These are phyloP conservation scores for Acinonyx jubatus DNA, from an alignment of 2,113 vertebrate species.

Conservation along the genomic window DNA sequence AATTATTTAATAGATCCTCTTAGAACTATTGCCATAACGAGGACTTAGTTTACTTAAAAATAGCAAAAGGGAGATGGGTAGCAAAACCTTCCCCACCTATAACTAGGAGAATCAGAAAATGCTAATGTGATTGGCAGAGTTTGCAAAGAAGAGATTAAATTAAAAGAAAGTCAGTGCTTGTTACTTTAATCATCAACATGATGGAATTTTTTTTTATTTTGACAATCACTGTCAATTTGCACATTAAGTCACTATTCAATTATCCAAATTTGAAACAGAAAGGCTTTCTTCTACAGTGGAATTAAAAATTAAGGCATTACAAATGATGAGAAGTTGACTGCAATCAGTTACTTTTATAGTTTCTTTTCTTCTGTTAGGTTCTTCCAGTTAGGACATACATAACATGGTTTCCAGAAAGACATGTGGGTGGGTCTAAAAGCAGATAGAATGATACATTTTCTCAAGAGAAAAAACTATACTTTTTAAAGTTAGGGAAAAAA, in stretches of 20 bases:
- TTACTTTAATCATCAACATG: conserved; percentile 72
- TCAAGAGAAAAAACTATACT: not conserved
- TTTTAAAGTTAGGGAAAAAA: not conserved
- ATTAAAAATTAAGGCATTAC: conserved; percentile 78
- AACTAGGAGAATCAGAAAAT: conserved; percentile 54
- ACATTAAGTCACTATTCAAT: conserved; percentile 69
- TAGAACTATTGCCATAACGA: not conserved
- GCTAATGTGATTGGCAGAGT: conserved; percentile 48
- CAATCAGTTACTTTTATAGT: conserved; percentile 45
- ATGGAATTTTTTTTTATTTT: conserved; percentile 67
- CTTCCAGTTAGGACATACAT: conserved; percentile 69
- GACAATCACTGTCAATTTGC: conserved; percentile 62
- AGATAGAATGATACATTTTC: conserved; percentile 35
- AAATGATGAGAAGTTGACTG: conserved; percentile 69
- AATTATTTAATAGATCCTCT: not conserved
- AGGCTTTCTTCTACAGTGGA: conserved; percentile 66
- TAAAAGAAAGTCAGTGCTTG: conserved; percentile 39
- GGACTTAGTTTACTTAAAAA: conserved; percentile 20
- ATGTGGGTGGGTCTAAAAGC: conserved; percentile 51
- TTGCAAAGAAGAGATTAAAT: conserved; percentile 45
- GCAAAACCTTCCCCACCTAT: conserved; percentile 42
- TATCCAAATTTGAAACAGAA: conserved; percentile 77
- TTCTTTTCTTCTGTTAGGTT: conserved; percentile 55
- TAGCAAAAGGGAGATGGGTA: not conserved
- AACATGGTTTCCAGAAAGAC: conserved; percentile 76